Percentiles rank a stretch among this genome's conserved stretches.
Conservation (phyloP, 2,113 vertebrate genomes). For the Eulacestoma nigropectus region DNA sequence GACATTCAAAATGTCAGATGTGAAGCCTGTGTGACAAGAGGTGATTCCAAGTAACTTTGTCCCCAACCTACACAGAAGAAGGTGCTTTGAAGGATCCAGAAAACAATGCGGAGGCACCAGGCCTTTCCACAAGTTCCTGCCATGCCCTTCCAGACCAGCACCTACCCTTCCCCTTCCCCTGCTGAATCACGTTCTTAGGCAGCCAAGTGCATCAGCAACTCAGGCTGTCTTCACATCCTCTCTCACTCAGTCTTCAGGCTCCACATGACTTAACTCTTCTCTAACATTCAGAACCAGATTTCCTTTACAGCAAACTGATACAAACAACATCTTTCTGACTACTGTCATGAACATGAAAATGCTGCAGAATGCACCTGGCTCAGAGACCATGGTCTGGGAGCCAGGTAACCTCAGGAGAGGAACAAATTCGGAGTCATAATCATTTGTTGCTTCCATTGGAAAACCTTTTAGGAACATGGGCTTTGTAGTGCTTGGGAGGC, state of each 20-base stretch:
- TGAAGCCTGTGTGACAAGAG: background rate
- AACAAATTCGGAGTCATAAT: background rate
- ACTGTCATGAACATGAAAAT: background rate
- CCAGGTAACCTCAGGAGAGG: background rate
- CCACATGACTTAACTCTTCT: background rate
- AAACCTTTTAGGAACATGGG: background rate
- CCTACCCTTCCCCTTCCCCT: background rate
- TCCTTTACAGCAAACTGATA: background rate
- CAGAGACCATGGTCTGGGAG: background rate
- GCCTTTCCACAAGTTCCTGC: background rate
- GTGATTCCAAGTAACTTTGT: background rate
- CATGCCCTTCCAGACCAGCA: background rate
- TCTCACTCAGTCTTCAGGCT: background rate
- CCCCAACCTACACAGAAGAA: background rate
- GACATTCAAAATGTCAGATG: background rate
- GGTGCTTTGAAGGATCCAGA: background rate
- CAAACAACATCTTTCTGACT: conserved; percentile 1
- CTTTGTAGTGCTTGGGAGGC: background rate
- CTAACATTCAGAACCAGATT: background rate
- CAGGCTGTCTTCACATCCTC: background rate
- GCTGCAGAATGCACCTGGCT: background rate
- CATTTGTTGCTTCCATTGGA: background rate
- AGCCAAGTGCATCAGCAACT: background rate
- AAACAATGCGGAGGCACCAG: background rate
- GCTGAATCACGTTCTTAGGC: background rate